phyloP scores from a whole-genome alignment of 2,888 invertebrate genomes.

The Synergus gifuensis region DNA sequence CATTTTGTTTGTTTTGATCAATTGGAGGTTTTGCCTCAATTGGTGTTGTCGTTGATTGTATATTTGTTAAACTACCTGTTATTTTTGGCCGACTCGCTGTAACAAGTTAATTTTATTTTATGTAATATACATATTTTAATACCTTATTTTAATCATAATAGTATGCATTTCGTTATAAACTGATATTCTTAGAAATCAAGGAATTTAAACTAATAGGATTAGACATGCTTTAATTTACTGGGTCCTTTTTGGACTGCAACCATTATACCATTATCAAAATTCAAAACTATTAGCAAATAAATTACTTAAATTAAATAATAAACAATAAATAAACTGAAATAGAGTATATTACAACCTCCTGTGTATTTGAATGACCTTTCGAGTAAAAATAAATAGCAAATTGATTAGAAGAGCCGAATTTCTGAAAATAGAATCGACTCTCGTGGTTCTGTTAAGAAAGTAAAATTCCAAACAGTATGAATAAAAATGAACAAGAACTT shows the following conservation, averaged over 20 bases:
- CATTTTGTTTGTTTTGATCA: slow-evolving; percentile 54
- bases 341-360: neutral
- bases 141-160: no score
- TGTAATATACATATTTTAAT: neutral
- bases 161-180: neutral
- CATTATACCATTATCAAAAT: neutral
- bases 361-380: neutral
- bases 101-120: neutral
- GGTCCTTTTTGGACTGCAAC: neutral
- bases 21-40: neutral
- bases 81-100: slow-evolving; percentile 38
- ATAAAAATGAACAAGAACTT: neutral
- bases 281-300: neutral
- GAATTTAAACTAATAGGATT: neutral
- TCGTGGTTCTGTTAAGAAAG: neutral
- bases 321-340: no score
- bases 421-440: neutral
- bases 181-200: neutral
- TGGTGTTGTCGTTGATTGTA: slow-evolving; percentile 23
- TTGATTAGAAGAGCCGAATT: neutral
- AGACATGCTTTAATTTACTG: neutral
- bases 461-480: neutral
- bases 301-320: no score
- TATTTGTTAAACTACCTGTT: slow-evolving; percentile 39
- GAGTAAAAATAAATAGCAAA: neutral